Percentiles rank a stretch among this genome's conserved stretches.
Evolutionary conservation across 1,140 invertebrate species (phyloP).

Genomic region (Parasteatoda tepidariorum): DNA sequence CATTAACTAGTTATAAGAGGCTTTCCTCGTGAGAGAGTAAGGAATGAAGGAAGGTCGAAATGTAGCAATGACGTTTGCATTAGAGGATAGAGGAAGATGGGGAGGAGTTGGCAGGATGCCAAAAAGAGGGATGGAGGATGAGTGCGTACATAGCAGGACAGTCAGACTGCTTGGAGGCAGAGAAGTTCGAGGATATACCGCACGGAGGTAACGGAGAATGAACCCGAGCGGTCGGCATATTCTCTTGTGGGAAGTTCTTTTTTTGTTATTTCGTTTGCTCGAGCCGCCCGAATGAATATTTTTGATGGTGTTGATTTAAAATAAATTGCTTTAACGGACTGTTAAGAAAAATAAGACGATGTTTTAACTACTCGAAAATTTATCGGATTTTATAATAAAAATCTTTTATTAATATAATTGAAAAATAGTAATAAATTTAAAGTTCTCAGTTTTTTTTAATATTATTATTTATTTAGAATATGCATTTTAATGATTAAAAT

Average conservation of each 20-base stretch:
- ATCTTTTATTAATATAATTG: no score
- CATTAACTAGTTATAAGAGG: background rate
- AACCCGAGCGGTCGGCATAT: background rate
- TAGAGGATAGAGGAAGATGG: background rate
- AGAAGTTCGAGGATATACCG: background rate
- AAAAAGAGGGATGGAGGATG: constrained; percentile 10
- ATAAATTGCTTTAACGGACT: no score
- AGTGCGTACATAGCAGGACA: background rate
- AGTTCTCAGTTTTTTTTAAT: no score
- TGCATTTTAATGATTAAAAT: no score
- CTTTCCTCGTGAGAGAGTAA: background rate
- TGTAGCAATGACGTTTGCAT: constrained; percentile 23
- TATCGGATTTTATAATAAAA: no score
- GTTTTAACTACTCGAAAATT: no score
- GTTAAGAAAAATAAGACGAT: no score
- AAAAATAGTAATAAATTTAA: no score
- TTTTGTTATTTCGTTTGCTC: no score
- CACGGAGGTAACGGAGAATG: constrained; percentile 1
- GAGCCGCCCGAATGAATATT: no score
- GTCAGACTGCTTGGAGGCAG: constrained; percentile 50
- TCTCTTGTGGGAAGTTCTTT: background rate
- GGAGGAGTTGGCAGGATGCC: constrained; percentile 24
- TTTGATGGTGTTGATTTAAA: no score
- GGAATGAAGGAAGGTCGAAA: constrained; percentile 6
- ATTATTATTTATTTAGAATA: no score